Percentiles rank a stretch among this genome's conserved stretches.
Evolutionary conservation across 2,797 vertebrate genomes (phyloP).

Genomic region (Micrastur ruficollis): DNA sequence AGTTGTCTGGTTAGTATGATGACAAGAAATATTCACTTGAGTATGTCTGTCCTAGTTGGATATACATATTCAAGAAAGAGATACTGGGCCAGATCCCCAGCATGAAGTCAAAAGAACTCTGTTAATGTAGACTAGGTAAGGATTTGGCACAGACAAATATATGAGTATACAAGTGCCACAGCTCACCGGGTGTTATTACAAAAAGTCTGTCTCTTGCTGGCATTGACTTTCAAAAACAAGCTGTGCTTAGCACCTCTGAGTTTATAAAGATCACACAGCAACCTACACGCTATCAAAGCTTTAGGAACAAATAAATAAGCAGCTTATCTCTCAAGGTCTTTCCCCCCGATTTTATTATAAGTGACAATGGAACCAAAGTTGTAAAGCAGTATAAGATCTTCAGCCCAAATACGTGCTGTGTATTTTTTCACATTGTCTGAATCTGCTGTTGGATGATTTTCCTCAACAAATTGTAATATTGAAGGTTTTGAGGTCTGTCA

Average conservation of each 20-base stretch:
- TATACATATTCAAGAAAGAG: slow-evolving; percentile 57
- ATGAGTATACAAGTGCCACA: slow-evolving; percentile 61
- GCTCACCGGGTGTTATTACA: slow-evolving; percentile 64
- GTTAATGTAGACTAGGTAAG: slow-evolving; percentile 37
- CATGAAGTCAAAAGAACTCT: slow-evolving; percentile 17
- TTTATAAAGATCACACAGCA: slow-evolving; percentile 68
- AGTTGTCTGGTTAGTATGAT: not conserved
- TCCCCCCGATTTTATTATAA: slow-evolving; percentile 57
- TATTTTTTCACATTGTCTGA: slow-evolving; percentile 52
- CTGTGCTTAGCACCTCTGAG: slow-evolving; percentile 74
- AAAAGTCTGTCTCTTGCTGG: slow-evolving; percentile 74
- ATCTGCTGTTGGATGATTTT: slow-evolving; percentile 12
- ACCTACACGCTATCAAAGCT: slow-evolving; percentile 56
- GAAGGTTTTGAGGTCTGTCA: not conserved
- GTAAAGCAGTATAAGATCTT: slow-evolving; percentile 35
- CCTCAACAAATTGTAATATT: not conserved
- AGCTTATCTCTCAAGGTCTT: slow-evolving; percentile 55
- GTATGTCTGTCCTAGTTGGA: not conserved
- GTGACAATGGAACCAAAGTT: slow-evolving; percentile 45
- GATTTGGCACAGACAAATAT: slow-evolving; percentile 46
- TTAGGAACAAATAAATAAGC: slow-evolving; percentile 65
- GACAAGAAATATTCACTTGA: not conserved
- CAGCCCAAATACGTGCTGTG: not conserved
- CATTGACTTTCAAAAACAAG: slow-evolving; percentile 74
- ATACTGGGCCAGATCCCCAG: slow-evolving; percentile 36